Base-by-base conservation (phyloP, 1,140 invertebrate genomes). In the Forficula auricularia region DNA sequence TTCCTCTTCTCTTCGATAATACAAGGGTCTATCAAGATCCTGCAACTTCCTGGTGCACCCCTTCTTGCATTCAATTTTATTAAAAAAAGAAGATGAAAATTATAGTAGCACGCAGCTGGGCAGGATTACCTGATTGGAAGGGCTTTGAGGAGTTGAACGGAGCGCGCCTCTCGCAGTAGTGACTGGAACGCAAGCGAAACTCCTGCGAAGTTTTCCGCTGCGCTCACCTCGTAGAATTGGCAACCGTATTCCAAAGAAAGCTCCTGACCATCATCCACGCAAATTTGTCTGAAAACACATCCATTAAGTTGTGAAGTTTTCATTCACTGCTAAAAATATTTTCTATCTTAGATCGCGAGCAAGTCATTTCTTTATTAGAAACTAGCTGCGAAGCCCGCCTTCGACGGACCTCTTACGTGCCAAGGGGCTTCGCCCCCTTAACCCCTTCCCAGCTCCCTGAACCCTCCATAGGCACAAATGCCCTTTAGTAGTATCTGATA, bases 191-290 rank as follows among this genome's bases (percentile, higher is more conserved):
- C 80, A 36, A 83, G 62, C 30, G 74, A 77, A 0, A 84, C 79
- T 16, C 80, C 80, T 1, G 79, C 73, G 43, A 71, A 75, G 56
- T 76, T 80, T 55, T 86, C 82, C 12, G 82, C 82, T 10, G 82
- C 82, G 39, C 81, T 83, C 43, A 88, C 81, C 60, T 86, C 82
- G 58, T 82, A 85, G 59, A 85, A 86, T 55, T 82, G 81, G 55
- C 82, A 86, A 12, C 80, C 75, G 54, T 76, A 80, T 38, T 77
- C 70, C 38, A 83, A 57, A 0, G 82, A 82, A 30, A 83, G 51
- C 55, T 83, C 79, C 52, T 84, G 79, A 13, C 82, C 83, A 50
- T 82, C 81, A 52, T 82, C 79, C 8, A 83, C 78, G 54, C 73
- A 75, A 2, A 84, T 77, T 57, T 73, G 68, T 54, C 82, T 80